phyloP scores from a whole-genome alignment of 2,797 vertebrate species.

The Sebastes steindachneri region DNA sequence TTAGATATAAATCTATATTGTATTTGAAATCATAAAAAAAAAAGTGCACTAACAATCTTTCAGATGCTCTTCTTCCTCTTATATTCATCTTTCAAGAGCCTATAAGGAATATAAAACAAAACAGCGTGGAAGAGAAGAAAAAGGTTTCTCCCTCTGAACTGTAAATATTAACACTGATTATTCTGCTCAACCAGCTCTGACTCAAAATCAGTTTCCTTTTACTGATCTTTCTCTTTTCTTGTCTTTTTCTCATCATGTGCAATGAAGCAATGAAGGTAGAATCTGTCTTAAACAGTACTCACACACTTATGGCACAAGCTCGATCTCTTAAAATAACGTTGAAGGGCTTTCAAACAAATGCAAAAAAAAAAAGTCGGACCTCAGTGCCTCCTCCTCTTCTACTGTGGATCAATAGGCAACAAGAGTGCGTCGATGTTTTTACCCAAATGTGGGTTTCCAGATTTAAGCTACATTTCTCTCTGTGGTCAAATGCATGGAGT shows the following conservation, averaged over 20 bases:
- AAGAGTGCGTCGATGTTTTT: constrained; percentile 4
- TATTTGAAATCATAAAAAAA: constrained; percentile 82
- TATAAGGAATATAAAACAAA: constrained; percentile 37
- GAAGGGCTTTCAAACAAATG: constrained; percentile 72
- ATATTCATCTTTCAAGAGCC: constrained; percentile 37
- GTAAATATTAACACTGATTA: constrained; percentile 65
- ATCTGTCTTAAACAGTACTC: constrained; percentile 81
- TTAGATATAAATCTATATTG: constrained; percentile 80
- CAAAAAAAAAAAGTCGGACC: constrained; percentile 68
- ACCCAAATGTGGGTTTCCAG: constrained; percentile 38
- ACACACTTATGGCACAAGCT: constrained; percentile 74
- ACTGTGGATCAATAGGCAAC: constrained; percentile 67
- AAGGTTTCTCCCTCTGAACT: constrained; percentile 24
- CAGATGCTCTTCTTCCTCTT: constrained; percentile 66
- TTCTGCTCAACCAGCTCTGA: constrained; percentile 44
- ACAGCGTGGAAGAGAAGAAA: constrained; percentile 31
- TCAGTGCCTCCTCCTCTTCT: constrained; percentile 92
- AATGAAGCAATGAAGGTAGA: constrained; percentile 86
- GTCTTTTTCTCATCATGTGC: constrained; percentile 77
- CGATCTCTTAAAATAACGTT: constrained; percentile 56
- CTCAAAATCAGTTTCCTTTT: constrained; percentile 21
- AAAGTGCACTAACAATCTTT: constrained; percentile 87
- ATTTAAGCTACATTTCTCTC: constrained; percentile 51
- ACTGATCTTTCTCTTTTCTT: constrained; percentile 7
- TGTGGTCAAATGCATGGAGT: constrained; percentile 7